Evolutionary conservation across 2,888 invertebrate species (phyloP), one percentile per base, ranked within the genome.

Genomic region (Synergus japonicus): DNA sequence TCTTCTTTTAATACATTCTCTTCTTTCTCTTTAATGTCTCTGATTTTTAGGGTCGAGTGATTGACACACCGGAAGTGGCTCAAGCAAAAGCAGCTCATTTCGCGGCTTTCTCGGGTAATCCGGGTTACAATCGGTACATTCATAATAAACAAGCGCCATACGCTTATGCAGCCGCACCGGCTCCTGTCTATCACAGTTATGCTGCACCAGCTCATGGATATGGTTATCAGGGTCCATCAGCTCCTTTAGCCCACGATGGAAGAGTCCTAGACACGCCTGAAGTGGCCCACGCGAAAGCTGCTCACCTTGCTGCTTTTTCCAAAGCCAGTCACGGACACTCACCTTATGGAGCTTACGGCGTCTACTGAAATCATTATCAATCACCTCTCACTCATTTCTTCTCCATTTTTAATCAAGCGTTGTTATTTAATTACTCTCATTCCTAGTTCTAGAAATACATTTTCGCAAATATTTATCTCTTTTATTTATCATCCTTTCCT

Each of bases 261-360:
- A 85, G 86, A 41, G 87, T 88, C 37, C 79, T 87, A 29, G 90
- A 90, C 82, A 90, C 89, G 41, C 89, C 89, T 66, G 90, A 90
- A 82, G 89, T 90, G 5, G 87, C 88, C 15, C 85, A 87, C 80
- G 89, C 89, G 46, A 90, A 90, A 77, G 88, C 87, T 10, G 86
- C 88, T 22, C 89, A 89, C 79, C 85, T 87, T 54, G 73, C 73
- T 73, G 73, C 73, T 37, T 37, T 54, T 37, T 29, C 73, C 41
- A 73, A 54, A 73, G 73, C 73, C 73, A n/a, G 37, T 49, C 49
- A 73, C n/a, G 73, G 54, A 54, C 60, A 60, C 9, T 4, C 22
- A 12, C 73, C 49, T 37, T 73, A 73, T 37, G 54, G 49, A 49
- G 46, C 2, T 15, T 69, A 69, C 4, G 69, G 73, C 10, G 43